Base-by-base conservation (phyloP, 1,140 invertebrate genomes). In the Drosophila subobscura region DNA sequence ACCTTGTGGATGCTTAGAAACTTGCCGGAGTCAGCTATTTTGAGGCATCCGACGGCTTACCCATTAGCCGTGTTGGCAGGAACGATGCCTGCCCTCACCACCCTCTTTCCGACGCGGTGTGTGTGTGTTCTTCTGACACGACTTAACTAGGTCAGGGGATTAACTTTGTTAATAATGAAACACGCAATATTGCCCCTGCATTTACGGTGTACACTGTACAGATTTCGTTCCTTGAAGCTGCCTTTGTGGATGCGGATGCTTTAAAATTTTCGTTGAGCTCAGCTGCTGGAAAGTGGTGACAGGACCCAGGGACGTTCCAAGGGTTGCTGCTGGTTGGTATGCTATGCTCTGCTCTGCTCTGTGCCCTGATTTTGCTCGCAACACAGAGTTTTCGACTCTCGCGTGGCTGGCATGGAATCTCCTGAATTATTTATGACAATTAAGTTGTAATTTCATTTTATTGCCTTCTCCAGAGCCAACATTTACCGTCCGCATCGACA, bases 391-490 rank as follows among this genome's bases (percentile, higher is more conserved):
- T 70, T 74, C 55, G 74, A 67, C 52, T 72, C 57, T 42, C 47
- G 49, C 64, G 51, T 59, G 29, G 50, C 53, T 64, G 63, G 49
- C 50, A 73, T 72, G 72, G 59, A 76, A 76, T 79, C 72, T 79
- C 45, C 61, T 79, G 76, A 79, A 79, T 79, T 79, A 79, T 79
- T 79, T 79, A 79, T 79, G 76, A 79, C 76, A 79, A 79, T 79
- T 79, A 79, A 79, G 76, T 79, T 79, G 72, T 79, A 79, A 79
- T 79, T 79, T 79, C 76, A 79, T 79, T 79, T 79, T 79, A 79
- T 79, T 79, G 76, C 76, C 72, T 72, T 72, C 76, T 57, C 64
- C 73, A 72, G 72, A 76, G 76, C 72, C 73, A 76, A 75, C 76
- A 72, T 78, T 74, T 55, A 77, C 64, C 72, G 72, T 70, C 55